Evolutionary conservation across 2,113 vertebrate genomes (phyloP), one percentile per base, ranked within the genome.

Genomic region (Tursiops truncatus): DNA sequence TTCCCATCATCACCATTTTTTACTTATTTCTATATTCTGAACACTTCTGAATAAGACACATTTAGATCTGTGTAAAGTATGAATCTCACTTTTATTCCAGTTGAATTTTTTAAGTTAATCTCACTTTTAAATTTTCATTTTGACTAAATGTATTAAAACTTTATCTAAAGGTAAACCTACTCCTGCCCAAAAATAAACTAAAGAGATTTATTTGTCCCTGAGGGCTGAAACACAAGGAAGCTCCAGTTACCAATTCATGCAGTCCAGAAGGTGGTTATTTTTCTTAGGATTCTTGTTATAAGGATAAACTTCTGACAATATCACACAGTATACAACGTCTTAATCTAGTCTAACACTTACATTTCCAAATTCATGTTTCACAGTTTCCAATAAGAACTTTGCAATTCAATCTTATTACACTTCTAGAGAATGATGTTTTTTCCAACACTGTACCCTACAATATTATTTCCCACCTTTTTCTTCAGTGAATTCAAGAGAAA

Each of bases 101-200:
- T 31, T 80, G 47, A 70, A 31, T 74, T 91, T 93, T 56, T 93
- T 50, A 88, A 6, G 5, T 50, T 68, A 74, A 53, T 70, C n/a
- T 94, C 47, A 89, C 36, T 71, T 70, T 89, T 84, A 56, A 33
- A 44, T 41, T 96, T 81, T 38, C 26, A 65, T 77, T 77, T 91
- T 91, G 62, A 81, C 10, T 28, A 84, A 73, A n/a, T 65, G 13
- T 33, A 65, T 86, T n/a, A 82, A 92, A 92, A 28, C 5, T 41
- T 68, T 53, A 73, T 68, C 8, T 93, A 71, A 89, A 73, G 3
- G 36, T 67, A 91, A 91, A 71, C 2, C 8, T 7, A 63, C 17
- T 38, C 3, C 25, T 74, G 2, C 5, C 14, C 84, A 88, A 56
- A 86, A 89, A 2, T 47, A 36, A 93, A 81, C 12, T 50, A 94